Conservation (phyloP, 2,888 invertebrate species). For the Gisinianus flammeolus region DNA sequence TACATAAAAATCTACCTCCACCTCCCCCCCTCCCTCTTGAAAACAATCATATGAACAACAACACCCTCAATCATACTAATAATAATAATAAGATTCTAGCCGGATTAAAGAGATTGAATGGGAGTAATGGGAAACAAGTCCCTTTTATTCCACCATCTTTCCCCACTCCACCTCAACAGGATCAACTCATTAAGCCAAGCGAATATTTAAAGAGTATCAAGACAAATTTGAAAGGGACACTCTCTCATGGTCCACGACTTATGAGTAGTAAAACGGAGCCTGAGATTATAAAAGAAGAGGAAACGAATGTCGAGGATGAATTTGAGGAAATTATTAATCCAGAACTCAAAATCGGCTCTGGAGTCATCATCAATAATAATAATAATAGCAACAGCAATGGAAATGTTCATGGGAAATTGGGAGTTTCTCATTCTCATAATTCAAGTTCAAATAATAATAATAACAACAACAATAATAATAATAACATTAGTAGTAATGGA, state of each 20-base stretch:
- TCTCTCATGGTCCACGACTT: slow-evolving; percentile 16
- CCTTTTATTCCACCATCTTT: slow-evolving; percentile 93
- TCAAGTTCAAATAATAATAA: slow-evolving; percentile 26
- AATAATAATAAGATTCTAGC: neutral
- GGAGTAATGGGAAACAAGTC: slow-evolving; percentile 60
- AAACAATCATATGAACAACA: neutral
- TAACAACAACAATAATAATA: slow-evolving; percentile 37
- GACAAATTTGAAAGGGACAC: slow-evolving; percentile 50
- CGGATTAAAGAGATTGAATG: slow-evolving; percentile 3
- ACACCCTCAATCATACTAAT: neutral
- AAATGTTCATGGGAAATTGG: neutral
- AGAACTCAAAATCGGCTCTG: slow-evolving; percentile 41
- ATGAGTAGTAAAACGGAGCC: slow-evolving; percentile 28
- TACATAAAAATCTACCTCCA: slow-evolving; percentile 40
- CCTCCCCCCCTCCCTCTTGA: slow-evolving; percentile 47
- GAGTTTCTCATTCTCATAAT: neutral
- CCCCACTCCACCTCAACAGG: slow-evolving; percentile 73
- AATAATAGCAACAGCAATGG: neutral
- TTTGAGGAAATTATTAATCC: slow-evolving; percentile 56
- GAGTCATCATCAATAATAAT: slow-evolving; percentile 24
- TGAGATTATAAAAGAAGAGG: slow-evolving; percentile 31
- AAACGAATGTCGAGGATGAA: slow-evolving; percentile 49
- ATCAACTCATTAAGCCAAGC: slow-evolving; percentile 88
- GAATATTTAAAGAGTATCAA: slow-evolving; percentile 88
- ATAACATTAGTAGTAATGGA: too few relatives aligned